Percentiles rank a stretch among this genome's conserved stretches.
phyloP scores from a whole-genome alignment of 1,140 invertebrate genomes.

The Chelonus insularis region DNA sequence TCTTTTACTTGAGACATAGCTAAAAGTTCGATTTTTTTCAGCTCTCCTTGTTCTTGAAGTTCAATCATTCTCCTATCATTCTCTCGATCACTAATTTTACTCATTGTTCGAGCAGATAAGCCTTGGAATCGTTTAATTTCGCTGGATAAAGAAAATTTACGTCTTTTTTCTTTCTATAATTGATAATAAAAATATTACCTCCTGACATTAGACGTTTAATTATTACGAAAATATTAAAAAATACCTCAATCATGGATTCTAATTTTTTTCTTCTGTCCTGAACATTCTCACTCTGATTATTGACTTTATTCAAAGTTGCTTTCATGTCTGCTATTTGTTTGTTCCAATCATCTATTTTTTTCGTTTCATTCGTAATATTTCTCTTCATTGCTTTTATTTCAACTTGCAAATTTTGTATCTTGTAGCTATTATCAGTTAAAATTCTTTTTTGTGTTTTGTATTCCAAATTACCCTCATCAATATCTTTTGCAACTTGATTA shows the following conservation, averaged over 20 bases:
- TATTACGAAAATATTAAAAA: constrained; percentile 10
- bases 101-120: constrained; percentile 32
- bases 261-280: constrained; percentile 49
- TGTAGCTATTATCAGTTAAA: constrained; percentile 36
- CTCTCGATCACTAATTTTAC: constrained; percentile 39
- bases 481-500: constrained; percentile 30
- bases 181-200: constrained; percentile 20
- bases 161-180: constrained; percentile 49
- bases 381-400: constrained; percentile 40
- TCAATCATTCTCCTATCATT: constrained; percentile 40
- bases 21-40: constrained; percentile 41
- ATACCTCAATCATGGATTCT: constrained; percentile 54
- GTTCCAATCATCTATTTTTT: constrained; percentile 39
- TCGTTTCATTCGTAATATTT: constrained; percentile 39
- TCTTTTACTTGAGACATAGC: constrained; percentile 25
- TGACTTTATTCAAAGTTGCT: constrained; percentile 39
- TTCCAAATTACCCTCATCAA: constrained; percentile 24
- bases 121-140: constrained; percentile 43
- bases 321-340: constrained; percentile 44
- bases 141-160: constrained; percentile 36
- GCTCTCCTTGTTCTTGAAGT: constrained; percentile 38
- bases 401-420: constrained; percentile 34
- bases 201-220: neutral
- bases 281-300: constrained; percentile 42
- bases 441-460: constrained; percentile 36